Evolutionary conservation across 2,888 invertebrate genomes (phyloP), one percentile per base, ranked within the genome.

Genomic region (Erebia epiphron): DNA sequence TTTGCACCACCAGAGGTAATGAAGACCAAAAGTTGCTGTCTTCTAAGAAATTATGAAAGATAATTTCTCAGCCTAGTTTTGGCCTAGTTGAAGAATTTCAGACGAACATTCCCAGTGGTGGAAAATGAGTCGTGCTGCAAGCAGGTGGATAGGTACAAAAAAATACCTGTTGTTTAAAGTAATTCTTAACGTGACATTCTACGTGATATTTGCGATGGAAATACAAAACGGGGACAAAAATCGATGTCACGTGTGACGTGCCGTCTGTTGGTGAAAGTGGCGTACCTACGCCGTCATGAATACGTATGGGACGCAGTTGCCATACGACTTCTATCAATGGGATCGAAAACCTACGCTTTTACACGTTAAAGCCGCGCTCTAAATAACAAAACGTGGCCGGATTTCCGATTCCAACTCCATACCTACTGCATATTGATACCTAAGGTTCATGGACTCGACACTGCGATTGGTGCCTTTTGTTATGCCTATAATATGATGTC

Each of bases 311-410:
- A 81, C 84, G 79, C 83, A 83, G 79, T 86, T 83, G 83, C 86
- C 85, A 86, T 88, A 83, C 83, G 80, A 81, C 80, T 76, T 76
- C 81, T 82, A 84, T 86, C 89, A 88, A 89, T 88, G 89, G 88
- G 86, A 84, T 84, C 86, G 86, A 85, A 85, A 81, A 81, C 85
- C 84, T 85, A 82, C 82, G 85, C 83, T 85, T 86, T 84, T 85
- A 86, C 86, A 84, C 86, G 84, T 79, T 84, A 80, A 82, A 85
- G 88, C 88, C 85, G 84, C 89, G 89, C 89, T 90, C 90, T 85
- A 86, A 86, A 91, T 89, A 86, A 83, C 82, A 82, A 86, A 81
- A 83, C 84, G 85, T 86, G 82, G 82, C 90, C 91, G 91, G 91
- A 92, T 91, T 86, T 91, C 90, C 91, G 87, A 89, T 80, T 78